Evolutionary conservation across 2,113 vertebrate genomes (phyloP).

Genomic region (Plestiodon gilberti): DNA sequence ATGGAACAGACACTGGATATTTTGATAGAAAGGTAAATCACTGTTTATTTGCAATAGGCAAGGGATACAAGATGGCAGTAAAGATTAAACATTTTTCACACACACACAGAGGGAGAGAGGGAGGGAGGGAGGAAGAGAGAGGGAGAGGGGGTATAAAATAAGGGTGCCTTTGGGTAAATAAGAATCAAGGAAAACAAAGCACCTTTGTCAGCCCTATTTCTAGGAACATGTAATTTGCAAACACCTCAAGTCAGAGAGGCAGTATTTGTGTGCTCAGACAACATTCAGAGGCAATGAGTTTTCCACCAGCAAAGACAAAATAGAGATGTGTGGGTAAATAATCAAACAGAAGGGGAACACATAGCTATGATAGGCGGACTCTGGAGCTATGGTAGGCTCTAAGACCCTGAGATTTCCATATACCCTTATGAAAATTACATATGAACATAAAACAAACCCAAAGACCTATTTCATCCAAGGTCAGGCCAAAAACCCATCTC

Average conservation of each 20-base stretch:
- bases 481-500: too few species aligned
- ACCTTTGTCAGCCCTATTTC: neutral
- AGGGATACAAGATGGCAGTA: neutral
- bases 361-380: neutral
- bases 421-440: conserved; percentile 26
- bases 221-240: neutral
- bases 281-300: neutral
- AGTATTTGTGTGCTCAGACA: conserved; percentile 5
- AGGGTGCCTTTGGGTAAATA: neutral
- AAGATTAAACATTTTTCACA: neutral
- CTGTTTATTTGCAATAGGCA: neutral
- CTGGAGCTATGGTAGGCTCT: too few species aligned
- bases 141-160: neutral
- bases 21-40: neutral
- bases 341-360: neutral
- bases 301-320: neutral
- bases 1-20: neutral
- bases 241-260: neutral
- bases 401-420: neutral
- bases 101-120: too few species aligned
- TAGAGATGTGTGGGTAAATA: neutral
- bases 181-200: neutral
- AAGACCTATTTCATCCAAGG: too few species aligned
- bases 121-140: neutral
- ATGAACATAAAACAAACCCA: too few species aligned